A percentile compares a stretch with the other conserved stretches of the same genome.
Evolutionary conservation across 2,888 invertebrate species (phyloP).

Genomic region (Ormyrus labotus): DNA sequence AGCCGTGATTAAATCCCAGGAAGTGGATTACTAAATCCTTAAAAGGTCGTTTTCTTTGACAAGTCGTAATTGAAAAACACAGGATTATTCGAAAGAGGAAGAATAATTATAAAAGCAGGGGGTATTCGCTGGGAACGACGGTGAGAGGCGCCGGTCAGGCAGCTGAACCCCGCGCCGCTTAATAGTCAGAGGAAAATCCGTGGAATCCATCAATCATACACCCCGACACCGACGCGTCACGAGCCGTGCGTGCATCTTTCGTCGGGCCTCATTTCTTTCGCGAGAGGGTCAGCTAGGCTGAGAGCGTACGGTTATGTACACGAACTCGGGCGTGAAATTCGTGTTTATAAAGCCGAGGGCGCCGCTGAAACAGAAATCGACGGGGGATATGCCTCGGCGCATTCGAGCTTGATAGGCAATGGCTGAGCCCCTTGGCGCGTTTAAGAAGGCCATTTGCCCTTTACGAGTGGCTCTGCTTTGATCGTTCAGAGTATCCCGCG

Average conservation of each 20-base stretch:
- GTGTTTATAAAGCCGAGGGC: conserved; percentile 41
- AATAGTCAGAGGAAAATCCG: conserved; percentile 48
- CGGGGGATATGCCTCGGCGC: conserved; percentile 22
- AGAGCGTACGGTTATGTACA: neutral
- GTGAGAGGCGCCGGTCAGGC: conserved; percentile 42
- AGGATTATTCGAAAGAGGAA: no score
- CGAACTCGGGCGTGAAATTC: conserved; percentile 44
- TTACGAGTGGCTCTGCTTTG: conserved; percentile 49
- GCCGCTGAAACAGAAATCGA: conserved; percentile 40
- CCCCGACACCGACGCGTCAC: neutral
- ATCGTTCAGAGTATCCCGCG: conserved; percentile 42
- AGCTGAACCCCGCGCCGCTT: conserved; percentile 40
- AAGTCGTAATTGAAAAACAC: no score
- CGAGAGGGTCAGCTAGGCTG: neutral
- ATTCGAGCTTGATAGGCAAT: conserved; percentile 39
- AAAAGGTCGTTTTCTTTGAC: no score
- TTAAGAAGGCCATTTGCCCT: conserved; percentile 52
- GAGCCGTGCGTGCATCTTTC: conserved; percentile 10
- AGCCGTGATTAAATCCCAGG: no score
- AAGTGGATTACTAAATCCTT: no score
- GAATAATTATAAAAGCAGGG: neutral
- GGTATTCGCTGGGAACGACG: conserved; percentile 6
- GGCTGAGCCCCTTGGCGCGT: conserved; percentile 37
- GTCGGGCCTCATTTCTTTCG: conserved; percentile 3
- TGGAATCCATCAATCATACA: conserved; percentile 52